These are phyloP conservation scores for Morone chrysops DNA, from an alignment of 2,113 vertebrate genomes.

Conservation along the genomic window DNA sequence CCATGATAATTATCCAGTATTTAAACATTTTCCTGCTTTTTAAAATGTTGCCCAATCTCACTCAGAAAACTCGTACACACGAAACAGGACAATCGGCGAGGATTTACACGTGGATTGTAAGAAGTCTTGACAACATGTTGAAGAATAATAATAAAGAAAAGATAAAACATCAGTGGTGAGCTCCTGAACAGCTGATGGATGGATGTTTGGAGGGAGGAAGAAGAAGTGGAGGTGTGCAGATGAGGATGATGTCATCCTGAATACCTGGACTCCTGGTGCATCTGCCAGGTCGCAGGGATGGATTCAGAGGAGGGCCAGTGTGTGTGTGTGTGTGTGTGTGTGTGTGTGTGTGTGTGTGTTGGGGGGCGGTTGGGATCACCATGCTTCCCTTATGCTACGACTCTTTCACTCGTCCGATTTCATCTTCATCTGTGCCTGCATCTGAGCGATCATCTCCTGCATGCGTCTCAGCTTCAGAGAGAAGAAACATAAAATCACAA, in stretches of 20 bases:
- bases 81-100: not conserved
- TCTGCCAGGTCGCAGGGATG: slow-evolving; percentile 6
- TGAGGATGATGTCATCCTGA: slow-evolving; percentile 26
- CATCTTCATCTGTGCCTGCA: slow-evolving; percentile 93
- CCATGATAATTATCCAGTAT: not conserved
- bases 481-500: not conserved
- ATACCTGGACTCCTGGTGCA: slow-evolving; percentile 2
- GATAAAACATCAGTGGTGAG: not conserved
- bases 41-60: not conserved
- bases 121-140: not conserved
- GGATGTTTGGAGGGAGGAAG: slow-evolving; percentile 42
- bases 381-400: slow-evolving; percentile 9
- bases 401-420: slow-evolving; percentile 86
- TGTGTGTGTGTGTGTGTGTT: slow-evolving; percentile 13
- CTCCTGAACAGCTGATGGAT: slow-evolving; percentile 44
- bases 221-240: slow-evolving; percentile 12
- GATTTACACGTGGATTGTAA: slow-evolving; percentile 2
- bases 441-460: slow-evolving; percentile 93
- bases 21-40: not conserved
- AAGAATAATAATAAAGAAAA: not conserved
- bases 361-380: slow-evolving; percentile 7
- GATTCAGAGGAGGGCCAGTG: slow-evolving; percentile 13
- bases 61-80: not conserved
- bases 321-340: slow-evolving; percentile 1
- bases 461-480: slow-evolving; percentile 87